These are phyloP conservation scores for Montipora capitata DNA, from an alignment of 92 coral and sea anemone species.

Conservation along the genomic window DNA sequence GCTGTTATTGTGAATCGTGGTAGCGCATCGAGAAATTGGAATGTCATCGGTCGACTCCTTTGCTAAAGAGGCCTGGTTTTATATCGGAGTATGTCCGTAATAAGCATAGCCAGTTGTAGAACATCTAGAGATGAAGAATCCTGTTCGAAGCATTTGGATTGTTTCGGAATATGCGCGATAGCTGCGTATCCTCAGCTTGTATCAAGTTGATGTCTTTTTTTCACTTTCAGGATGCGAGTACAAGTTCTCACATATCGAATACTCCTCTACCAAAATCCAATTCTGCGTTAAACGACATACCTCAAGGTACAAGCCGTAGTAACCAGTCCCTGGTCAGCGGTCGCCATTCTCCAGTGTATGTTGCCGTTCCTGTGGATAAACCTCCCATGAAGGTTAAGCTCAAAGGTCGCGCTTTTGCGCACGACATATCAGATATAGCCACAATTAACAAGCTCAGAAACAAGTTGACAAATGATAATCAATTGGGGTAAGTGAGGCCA, in stretches of 20 bases:
- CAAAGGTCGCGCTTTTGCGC: conserved; percentile 16
- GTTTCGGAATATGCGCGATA: no score
- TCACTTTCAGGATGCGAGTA: conserved; percentile 23
- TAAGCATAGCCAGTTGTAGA: no score
- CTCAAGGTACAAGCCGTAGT: conserved; percentile 25
- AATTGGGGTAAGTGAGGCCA: conserved; percentile 57
- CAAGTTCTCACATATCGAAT: conserved; percentile 13
- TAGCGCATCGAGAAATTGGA: no score
- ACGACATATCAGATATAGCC: conserved; percentile 38
- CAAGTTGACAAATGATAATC: conserved; percentile 55
- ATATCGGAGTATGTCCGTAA: no score
- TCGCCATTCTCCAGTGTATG: conserved; percentile 80
- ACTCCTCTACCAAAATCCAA: background rate
- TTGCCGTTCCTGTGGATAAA: conserved; percentile 78
- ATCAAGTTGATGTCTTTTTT: background rate
- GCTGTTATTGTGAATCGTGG: no score
- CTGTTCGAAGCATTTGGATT: no score
- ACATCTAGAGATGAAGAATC: no score
- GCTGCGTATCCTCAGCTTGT: no score
- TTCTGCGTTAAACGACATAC: conserved; percentile 27
- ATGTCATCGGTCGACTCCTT: no score
- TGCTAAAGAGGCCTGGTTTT: no score
- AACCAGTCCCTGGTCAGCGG: conserved; percentile 43
- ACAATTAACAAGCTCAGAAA: conserved; percentile 69
- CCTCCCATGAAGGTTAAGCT: conserved; percentile 64